Base-by-base conservation (phyloP, 1,140 invertebrate genomes). In the Lepidurus packardi region DNA sequence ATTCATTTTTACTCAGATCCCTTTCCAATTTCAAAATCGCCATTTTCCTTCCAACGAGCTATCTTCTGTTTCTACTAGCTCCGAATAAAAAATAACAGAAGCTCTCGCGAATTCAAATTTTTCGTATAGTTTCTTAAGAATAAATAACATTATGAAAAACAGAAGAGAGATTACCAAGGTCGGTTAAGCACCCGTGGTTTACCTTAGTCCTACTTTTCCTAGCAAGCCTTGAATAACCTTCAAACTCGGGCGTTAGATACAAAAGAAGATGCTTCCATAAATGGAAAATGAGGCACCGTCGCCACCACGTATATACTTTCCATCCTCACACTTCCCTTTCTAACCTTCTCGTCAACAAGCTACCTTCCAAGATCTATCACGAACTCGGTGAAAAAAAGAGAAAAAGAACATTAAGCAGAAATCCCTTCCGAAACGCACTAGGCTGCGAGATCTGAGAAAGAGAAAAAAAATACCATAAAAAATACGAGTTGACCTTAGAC, bases 141-240 rank as follows among this genome's bases (percentile, higher is more conserved):
- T 34, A 34, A 4, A 4, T 34, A 4, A 34, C 34, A 34, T 21
- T 65, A 65, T 65, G 21, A 5, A 16, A 21, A 34, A 65, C 7
- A 65, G 53, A 65, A 8, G 53, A 65, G 34, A 65, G 53, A 65
- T 21, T 21, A 21, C 53, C 53, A 65, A 65, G 53, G 53, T 65
- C 53, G 53, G 53, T 65, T n/a, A 65, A 65, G 53, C n/a, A 65
- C 53, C 53, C 53, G 53, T 65, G 53, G 53, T 16, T 65, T 65
- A 65, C 53, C 53, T 65, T 65, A 65, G 53, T 65, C 53, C 53
- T 16, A 65, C 16, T 65, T 65, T 65, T 65, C 53, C 53, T 65
- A 13, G 13, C 53, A 65, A 21, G 53, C 53, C 53, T 65, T 21
- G 53, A 16, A 65, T 65, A 65, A 16, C 53, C 53, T 65, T 65